Evolutionary conservation across 2,797 vertebrate genomes (phyloP), one percentile per base, ranked within the genome.

Genomic region (Cynopterus sphinx): DNA sequence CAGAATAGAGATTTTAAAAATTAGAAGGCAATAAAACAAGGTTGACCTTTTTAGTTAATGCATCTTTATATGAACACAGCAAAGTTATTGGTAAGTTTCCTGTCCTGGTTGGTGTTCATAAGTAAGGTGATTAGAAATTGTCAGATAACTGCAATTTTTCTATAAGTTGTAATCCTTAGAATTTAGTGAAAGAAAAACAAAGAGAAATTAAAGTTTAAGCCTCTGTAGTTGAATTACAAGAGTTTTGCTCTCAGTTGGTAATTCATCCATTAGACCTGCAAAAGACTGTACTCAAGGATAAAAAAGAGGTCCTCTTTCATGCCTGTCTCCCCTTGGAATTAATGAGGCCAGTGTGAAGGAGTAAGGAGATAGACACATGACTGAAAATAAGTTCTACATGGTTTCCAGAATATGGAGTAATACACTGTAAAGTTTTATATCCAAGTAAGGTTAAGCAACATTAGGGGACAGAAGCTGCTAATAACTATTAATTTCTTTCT

Each of bases 141-240:
- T 83, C 63, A 93, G 28, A 85, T 95, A 95, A 84, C 51, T 85
- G 19, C 43, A 91, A 89, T 96, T 94, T 96, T 96, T 82, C 57
- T 86, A 90, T 78, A 65, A 73, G 46, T 82, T 93, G 1, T 79
- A 92, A 92, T 78, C 88, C 46, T 83, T 84, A 87, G 26, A 75
- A 63, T 90, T 89, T 79, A 92, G 26, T 82, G 36, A 77, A 97
- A 92, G 33, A 39, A 19, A 89, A 93, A 84, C 65, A 90, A 92
- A 6, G 68, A 77, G 61, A 53, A 83, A 92, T 78, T 87, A 55
- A 96, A 87, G 43, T 73, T 88, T 88, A 95, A 75, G 61, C 12
- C 49, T 86, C 31, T 65, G 26, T 87, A 51, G 49, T 55, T 93
- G 81, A 96, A 87, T 63, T 71, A 57, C n/a, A 55, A 46, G 46